Evolutionary conservation across 2,888 invertebrate genomes (phyloP).

Genomic region (Aporophyla nigra): DNA sequence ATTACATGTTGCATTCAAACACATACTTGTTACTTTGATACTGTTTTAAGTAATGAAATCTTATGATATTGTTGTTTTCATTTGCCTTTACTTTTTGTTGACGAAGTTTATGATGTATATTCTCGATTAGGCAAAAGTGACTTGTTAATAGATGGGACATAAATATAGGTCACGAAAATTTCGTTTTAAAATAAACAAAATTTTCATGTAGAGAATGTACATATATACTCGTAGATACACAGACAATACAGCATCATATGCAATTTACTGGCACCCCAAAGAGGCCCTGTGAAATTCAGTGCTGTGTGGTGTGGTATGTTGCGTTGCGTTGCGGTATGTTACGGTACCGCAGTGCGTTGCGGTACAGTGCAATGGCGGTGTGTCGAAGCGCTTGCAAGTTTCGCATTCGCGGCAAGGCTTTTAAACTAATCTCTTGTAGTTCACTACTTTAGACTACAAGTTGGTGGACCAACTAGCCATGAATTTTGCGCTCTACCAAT

Average conservation of each 20-base stretch:
- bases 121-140: neutral
- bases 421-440: constrained; percentile 1
- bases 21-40: constrained; percentile 21
- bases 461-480: neutral
- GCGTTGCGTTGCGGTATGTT: neutral
- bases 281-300: neutral
- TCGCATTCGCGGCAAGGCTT: neutral
- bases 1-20: constrained; percentile 37
- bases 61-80: neutral
- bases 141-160: neutral
- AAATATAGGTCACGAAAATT: neutral
- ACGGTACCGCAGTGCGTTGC: neutral
- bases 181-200: neutral
- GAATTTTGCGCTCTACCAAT: neutral
- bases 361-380: neutral
- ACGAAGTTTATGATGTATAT: neutral
- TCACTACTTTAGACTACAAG: neutral
- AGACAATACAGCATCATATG: neutral
- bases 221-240: neutral
- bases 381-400: neutral
- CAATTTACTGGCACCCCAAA: neutral
- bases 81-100: neutral
- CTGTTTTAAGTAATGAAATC: constrained; percentile 34
- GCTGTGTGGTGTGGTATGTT: neutral
- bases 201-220: neutral